Conservation (phyloP, 2,113 vertebrate genomes). For the Nothoprocta pentlandii region DNA sequence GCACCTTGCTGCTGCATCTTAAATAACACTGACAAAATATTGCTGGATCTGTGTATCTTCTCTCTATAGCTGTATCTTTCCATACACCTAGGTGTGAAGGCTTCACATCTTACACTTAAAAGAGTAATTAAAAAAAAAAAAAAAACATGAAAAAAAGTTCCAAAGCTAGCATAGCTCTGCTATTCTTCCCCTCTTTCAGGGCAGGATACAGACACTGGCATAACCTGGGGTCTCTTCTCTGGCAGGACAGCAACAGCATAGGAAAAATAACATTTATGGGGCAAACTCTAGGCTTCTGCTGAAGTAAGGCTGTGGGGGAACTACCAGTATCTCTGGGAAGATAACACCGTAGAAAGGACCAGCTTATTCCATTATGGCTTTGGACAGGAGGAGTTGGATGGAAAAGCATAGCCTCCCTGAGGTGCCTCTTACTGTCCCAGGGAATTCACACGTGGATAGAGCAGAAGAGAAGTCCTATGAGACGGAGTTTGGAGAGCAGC, state of each 20-base stretch:
- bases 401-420: neutral
- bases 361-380: neutral
- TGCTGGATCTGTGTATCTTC: neutral
- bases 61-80: neutral
- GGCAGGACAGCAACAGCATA: neutral
- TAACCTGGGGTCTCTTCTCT: neutral
- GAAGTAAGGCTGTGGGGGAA: rapidly evolving
- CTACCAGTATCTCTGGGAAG: rapidly evolving
- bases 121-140: too few species aligned
- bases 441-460: neutral
- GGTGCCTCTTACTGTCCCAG: neutral
- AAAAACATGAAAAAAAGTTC: neutral
- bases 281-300: neutral
- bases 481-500: neutral
- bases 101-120: neutral
- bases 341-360: neutral
- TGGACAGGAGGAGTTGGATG: neutral
- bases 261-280: neutral
- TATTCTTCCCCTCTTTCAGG: rapidly evolving
- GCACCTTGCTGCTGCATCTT: neutral
- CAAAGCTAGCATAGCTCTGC: neutral
- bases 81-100: rapidly evolving
- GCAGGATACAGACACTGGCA: neutral
- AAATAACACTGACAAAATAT: conserved; percentile 1
- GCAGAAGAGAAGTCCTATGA: neutral